These are phyloP conservation scores for Zoanthus sansibaricus DNA, from an alignment of 92 coral and sea anemone species.

Conservation along the genomic window DNA sequence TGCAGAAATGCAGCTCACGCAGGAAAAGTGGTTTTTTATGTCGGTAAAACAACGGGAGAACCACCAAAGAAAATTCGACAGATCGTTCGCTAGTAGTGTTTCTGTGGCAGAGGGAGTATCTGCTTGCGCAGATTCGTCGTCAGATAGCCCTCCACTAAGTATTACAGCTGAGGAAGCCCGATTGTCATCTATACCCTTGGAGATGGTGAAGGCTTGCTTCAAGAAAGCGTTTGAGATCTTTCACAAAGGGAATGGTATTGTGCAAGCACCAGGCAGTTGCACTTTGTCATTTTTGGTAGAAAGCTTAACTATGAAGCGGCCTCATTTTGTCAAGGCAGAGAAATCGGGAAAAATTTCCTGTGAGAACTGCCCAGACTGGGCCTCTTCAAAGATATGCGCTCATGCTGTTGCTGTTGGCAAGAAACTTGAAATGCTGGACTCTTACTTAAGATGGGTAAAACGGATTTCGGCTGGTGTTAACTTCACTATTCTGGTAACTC, in stretches of 20 bases:
- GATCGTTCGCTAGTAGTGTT: not conserved
- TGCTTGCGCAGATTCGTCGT: conserved; percentile 1
- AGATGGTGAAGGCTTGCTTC: conserved; percentile 8
- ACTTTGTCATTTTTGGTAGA: conserved; percentile 47
- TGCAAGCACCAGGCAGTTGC: conserved; percentile 42
- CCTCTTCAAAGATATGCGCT: conserved; percentile 42
- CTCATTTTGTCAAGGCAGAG: conserved; percentile 45
- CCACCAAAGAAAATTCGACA: not conserved
- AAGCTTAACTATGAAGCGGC: conserved; percentile 37
- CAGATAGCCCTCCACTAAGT: not conserved
- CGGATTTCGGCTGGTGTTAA: conserved; percentile 23
- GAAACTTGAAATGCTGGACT: conserved; percentile 8
- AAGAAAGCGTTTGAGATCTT: conserved; percentile 37
- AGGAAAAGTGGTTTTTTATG: conserved; percentile 43
- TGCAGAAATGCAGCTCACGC: not conserved
- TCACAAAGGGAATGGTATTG: conserved; percentile 39
- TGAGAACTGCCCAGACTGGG: conserved; percentile 53
- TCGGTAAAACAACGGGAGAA: conserved; percentile 5
- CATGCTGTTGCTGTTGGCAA: conserved; percentile 60
- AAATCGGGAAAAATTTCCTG: conserved; percentile 42
- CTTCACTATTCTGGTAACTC: conserved; percentile 46
- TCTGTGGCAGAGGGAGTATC: not conserved
- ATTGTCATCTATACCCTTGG: conserved; percentile 15
- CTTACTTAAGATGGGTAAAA: conserved; percentile 40
- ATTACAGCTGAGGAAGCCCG: conserved; percentile 45